Conservation (phyloP, 2,797 vertebrate species). For the Tauraco hartlaubi region DNA sequence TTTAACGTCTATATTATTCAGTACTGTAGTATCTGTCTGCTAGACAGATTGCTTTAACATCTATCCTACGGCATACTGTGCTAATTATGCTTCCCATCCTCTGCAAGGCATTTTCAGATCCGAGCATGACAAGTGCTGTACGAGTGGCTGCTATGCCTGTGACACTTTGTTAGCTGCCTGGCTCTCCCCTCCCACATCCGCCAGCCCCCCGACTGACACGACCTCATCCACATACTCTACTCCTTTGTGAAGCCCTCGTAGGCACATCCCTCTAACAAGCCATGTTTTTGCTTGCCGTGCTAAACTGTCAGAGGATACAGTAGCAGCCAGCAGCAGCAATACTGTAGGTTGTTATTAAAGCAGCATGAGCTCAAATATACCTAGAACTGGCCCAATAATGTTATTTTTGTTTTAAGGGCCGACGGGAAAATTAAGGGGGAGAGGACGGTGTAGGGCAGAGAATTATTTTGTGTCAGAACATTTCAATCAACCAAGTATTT, state of each 20-base stretch:
- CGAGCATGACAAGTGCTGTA: background rate
- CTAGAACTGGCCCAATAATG: background rate
- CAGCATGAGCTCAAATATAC: background rate
- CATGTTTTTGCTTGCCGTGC: background rate
- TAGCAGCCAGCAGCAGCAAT: background rate
- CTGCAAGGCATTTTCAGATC: conserved; percentile 16
- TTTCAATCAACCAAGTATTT: background rate
- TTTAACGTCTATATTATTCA: conserved; percentile 61
- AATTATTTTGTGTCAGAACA: background rate
- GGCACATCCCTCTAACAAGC: background rate
- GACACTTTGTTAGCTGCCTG: background rate
- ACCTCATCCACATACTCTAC: accelerated
- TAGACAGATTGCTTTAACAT: conserved; percentile 51
- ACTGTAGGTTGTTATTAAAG: background rate
- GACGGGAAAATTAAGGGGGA: background rate
- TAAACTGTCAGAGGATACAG: background rate
- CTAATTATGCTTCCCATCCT: conserved; percentile 20
- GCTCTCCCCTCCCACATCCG: background rate
- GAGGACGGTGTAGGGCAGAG: background rate
- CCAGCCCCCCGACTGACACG: accelerated
- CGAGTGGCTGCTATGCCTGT: background rate
- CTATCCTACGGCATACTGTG: background rate
- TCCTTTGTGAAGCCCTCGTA: background rate
- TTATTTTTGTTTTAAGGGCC: background rate
- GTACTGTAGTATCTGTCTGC: conserved; percentile 55